Conservation (phyloP, 1,140 invertebrate species). For the Tetramorium parvispinum region DNA sequence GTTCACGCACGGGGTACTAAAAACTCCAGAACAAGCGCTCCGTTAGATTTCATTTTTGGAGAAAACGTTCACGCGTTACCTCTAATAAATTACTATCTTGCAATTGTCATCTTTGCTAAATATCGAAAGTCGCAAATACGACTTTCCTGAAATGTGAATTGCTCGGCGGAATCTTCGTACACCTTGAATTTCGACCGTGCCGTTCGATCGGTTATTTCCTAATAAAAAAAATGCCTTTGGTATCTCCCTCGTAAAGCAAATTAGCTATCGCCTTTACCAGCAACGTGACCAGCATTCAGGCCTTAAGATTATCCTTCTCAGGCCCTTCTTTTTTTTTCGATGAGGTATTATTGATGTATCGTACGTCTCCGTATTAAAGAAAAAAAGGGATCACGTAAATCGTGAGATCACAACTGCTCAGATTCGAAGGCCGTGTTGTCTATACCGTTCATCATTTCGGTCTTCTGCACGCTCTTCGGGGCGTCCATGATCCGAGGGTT, state of each 20-base stretch:
- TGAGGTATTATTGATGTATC: slow-evolving; percentile 53
- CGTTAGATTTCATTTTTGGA: not conserved
- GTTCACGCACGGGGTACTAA: not conserved
- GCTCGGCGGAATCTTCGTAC: not conserved
- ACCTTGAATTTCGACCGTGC: not conserved
- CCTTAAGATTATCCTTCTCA: not conserved
- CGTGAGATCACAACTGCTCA: slow-evolving; percentile 72
- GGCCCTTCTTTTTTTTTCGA: slow-evolving; percentile 19
- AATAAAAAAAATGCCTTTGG: slow-evolving; percentile 16
- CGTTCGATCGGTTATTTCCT: not conserved
- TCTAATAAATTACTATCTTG: slow-evolving; percentile 2
- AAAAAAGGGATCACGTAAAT: slow-evolving; percentile 44
- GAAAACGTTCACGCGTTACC: not conserved
- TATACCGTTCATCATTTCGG: slow-evolving; percentile 71
- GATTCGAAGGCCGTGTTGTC: slow-evolving; percentile 79
- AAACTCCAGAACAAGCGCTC: not conserved
- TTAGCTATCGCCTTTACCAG: not conserved
- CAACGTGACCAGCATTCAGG: slow-evolving; percentile 9
- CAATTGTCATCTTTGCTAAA: not conserved
- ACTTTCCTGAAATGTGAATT: not conserved
- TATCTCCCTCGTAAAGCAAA: not conserved
- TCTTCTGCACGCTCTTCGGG: slow-evolving; percentile 61
- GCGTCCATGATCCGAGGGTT: slow-evolving; percentile 50
- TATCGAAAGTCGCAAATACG: not conserved
- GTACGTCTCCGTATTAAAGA: slow-evolving; percentile 29